These are phyloP conservation scores for Trididemnum miniatum DNA, from an alignment of 23 tunicate genomes.

Conservation along the genomic window DNA sequence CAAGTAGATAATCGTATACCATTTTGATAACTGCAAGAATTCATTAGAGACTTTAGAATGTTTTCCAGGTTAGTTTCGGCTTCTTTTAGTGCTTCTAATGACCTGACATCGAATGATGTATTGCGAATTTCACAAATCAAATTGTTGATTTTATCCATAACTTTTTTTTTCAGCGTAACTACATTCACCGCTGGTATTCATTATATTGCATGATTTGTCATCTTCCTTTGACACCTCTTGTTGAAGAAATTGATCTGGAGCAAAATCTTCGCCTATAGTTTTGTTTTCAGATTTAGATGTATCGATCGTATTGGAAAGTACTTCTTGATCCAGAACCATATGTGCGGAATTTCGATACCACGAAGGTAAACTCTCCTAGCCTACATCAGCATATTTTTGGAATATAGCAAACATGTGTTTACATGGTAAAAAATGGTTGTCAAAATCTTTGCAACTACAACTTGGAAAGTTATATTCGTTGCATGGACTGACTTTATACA, in stretches of 20 bases:
- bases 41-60: background rate
- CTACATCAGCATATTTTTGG: background rate
- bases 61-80: background rate
- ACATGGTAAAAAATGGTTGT: background rate
- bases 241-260: too few relatives aligned
- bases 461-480: background rate
- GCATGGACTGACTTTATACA: background rate
- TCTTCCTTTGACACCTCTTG: too few relatives aligned
- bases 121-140: background rate
- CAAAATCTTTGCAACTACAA: background rate
- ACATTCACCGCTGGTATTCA: too few relatives aligned
- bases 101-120: background rate
- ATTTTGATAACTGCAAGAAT: background rate
- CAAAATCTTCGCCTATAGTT: too few relatives aligned
- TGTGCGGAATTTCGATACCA: background rate
- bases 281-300: too few relatives aligned
- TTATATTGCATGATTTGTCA: too few relatives aligned
- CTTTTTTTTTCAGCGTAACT: background rate
- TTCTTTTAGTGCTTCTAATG: background rate
- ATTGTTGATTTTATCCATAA: background rate
- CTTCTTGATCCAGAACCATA: background rate
- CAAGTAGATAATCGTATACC: background rate
- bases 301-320: too few relatives aligned
- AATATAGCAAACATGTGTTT: conserved; percentile 21
- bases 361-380: background rate